Evolutionary conservation across 2,888 invertebrate species (phyloP), one percentile per base, ranked within the genome.

Genomic region (Megastigmus dorsalis): DNA sequence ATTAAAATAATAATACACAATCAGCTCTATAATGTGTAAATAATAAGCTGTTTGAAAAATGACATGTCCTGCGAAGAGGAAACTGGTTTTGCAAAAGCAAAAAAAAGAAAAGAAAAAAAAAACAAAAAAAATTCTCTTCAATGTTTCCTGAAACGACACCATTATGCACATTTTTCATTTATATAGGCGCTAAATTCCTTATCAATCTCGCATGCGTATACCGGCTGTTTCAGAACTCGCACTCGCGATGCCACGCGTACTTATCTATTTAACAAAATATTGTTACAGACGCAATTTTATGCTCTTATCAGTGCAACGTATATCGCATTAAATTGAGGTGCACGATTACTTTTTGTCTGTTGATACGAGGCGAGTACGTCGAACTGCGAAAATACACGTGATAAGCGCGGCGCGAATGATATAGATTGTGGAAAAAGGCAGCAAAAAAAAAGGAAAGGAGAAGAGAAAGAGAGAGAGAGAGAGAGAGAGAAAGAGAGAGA

Each of bases 191-290:
- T n/a, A 38, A 57, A 41, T 26, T 38, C 38, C n/a, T 59, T 69
- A 62, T 70, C 52, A 26, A 15, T n/a, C n/a, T n/a, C 15, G 6
- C 13, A 3, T 7, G 6, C 13, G 5, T 7, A 3, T 20, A 20
- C 36, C 55, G 13, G 26, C 45, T 60, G 65, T 18, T 57, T 52
- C 41, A 43, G 36, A n/a, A n/a, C 41, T 50, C 13, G 3, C 15
- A 38, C n/a, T n/a, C n/a, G n/a, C n/a, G n/a, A n/a, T n/a, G n/a
- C n/a, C n/a, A n/a, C n/a, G n/a, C n/a, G 20, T 3, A 62, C 23
- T 68, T 68, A 68, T 74, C 62, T 68, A 63, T 30, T 57, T 48
- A 15, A 68, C 55, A 62, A 63, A 68, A 63, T 74, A 68, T 74
- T 74, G 43, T 57, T 57, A 15, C 45, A 62, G 57, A 38, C 63